Base-by-base conservation (phyloP, 2,888 invertebrate species). In the Pristionchus entomophagus region DNA sequence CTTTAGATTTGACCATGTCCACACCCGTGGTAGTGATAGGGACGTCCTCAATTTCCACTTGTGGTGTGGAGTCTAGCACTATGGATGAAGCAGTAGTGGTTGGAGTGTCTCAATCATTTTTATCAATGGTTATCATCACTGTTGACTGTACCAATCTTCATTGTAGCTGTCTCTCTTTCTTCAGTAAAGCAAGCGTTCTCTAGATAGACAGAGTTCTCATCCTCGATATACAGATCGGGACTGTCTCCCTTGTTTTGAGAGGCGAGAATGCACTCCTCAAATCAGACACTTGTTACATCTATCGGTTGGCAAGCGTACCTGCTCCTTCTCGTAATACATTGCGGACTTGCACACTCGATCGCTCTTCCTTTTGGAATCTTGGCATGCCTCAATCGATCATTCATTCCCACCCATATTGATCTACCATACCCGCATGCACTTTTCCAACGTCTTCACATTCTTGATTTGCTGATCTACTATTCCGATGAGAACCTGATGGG, bases 271-370 rank as follows among this genome's bases (percentile, higher is more conserved):
- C 91, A 91, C 83, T 91, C 91, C 88, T 90, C 62, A 77, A 80
- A 32, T 19, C 17, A n/a, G n/a, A 22, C 19, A 26, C 1, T 56
- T n/a, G n/a, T 80, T 17, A 10, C 26, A 12, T 26, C 14, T 10
- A 3, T 26, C 0, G 26, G 4, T 1, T 29, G 0, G 1, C 32
- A 59, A n/a, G 22, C 51, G n/a, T 59, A 88, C 90, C 87, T 90
- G 89, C n/a, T 91, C 91, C 69, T 91, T 91, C 45, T 87, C 87
- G 77, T 91, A 91, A 78, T 88, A 91, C 88, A 90, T 90, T 22
- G 91, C 91, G 86, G 90, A 90, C 78, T 90, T 90, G 87, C 91
- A 91, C 5, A 84, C 80, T 32, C 89, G 77, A 38, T 89, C 89
- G 56, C 85, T 87, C 83, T 89, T 89, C 26, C 86, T 84, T 73